Percentiles rank a stretch among this genome's conserved stretches.
phyloP scores from a whole-genome alignment of 2,888 invertebrate species.

The Ariolimax columbianus region DNA sequence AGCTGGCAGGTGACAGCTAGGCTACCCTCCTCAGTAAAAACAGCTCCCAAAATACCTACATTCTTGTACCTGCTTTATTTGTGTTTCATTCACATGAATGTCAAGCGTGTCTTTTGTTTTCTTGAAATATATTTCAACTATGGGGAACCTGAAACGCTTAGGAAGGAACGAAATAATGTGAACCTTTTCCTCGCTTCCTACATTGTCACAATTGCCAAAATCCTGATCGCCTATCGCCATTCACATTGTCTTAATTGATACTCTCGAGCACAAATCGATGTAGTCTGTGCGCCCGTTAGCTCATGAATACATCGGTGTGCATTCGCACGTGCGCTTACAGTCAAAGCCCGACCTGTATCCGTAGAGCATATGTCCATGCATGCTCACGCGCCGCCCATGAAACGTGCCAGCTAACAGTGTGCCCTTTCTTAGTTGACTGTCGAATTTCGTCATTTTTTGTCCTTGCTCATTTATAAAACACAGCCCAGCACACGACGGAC shows the following conservation, averaged over 20 bases:
- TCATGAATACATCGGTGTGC: neutral
- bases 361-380: neutral
- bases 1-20: no score
- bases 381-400: neutral
- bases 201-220: neutral
- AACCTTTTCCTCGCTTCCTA: no score
- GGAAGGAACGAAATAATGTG: no score
- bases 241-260: neutral
- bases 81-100: no score
- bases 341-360: neutral
- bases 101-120: no score
- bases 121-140: no score
- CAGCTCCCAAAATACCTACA: no score
- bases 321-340: conserved; percentile 12
- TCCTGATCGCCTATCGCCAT: neutral
- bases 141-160: no score
- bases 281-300: neutral
- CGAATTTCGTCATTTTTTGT: neutral
- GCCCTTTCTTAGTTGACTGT: neutral
- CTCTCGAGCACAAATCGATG: neutral
- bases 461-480: neutral
- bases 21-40: no score
- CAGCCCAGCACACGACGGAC: neutral
- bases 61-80: no score
- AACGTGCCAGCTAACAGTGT: neutral